Percentiles rank a stretch among this genome's conserved stretches.
These are phyloP conservation scores for Drymonia ruficornis DNA, from an alignment of 2,888 invertebrate species.

Conservation along the genomic window DNA sequence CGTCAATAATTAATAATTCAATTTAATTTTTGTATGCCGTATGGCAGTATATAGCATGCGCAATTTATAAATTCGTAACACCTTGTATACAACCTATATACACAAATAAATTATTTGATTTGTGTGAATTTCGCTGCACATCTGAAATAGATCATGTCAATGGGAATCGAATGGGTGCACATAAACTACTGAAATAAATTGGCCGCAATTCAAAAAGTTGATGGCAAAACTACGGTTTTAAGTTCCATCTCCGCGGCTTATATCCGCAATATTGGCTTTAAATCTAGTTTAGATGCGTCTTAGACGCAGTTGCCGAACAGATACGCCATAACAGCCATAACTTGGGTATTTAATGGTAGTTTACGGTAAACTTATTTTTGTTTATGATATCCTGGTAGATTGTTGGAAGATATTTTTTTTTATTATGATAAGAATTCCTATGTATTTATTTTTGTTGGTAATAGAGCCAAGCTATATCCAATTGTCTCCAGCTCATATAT, in stretches of 20 bases:
- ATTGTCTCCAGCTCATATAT: no score
- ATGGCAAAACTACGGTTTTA: constrained; percentile 50
- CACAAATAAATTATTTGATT: no score
- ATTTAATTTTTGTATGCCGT: no score
- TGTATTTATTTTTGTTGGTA: no score
- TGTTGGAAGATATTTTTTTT: neutral
- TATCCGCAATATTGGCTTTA: constrained; percentile 50
- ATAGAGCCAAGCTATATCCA: no score
- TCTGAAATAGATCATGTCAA: no score
- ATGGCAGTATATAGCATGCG: no score
- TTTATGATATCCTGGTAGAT: constrained; percentile 37
- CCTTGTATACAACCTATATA: no score
- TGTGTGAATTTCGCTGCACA: no score
- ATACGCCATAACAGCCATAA: constrained; percentile 46
- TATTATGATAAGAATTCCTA: no score
- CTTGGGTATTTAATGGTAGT: constrained; percentile 42
- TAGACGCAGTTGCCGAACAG: constrained; percentile 41
- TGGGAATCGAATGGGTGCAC: neutral
- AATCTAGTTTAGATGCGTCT: constrained; percentile 54
- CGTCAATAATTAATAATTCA: no score
- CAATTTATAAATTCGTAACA: no score
- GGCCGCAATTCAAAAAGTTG: constrained; percentile 51
- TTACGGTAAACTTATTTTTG: constrained; percentile 36
- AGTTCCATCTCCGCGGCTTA: constrained; percentile 48
- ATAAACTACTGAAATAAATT: constrained; percentile 44